Percentiles rank a stretch among this genome's conserved stretches.
Evolutionary conservation across 2,797 vertebrate species (phyloP).

Genomic region (Pseudomugil tenellus): DNA sequence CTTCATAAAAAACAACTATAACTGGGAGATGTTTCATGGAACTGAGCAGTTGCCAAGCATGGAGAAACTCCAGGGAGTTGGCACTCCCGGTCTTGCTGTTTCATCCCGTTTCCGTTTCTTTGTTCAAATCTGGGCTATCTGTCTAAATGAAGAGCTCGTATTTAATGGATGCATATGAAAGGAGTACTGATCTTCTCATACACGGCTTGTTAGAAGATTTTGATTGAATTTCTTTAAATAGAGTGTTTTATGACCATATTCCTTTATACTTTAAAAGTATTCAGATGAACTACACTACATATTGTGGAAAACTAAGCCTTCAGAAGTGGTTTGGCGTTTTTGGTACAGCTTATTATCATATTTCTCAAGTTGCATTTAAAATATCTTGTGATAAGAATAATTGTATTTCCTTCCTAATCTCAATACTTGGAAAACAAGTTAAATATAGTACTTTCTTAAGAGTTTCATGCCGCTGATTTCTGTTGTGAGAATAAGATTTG

Average conservation of each 20-base stretch:
- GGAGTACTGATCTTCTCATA: conserved; percentile 12
- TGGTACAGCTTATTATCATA: not conserved
- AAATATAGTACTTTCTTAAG: too few species aligned
- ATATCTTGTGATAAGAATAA: too few species aligned
- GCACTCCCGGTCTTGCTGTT: not conserved
- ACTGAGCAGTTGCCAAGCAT: conserved; percentile 6
- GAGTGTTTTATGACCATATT: not conserved
- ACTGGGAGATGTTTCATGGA: not conserved
- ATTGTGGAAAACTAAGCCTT: not conserved
- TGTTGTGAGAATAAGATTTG: too few species aligned
- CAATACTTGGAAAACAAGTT: conserved; percentile 2
- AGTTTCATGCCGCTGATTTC: too few species aligned
- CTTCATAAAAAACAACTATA: not conserved
- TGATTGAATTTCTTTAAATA: conserved; percentile 5
- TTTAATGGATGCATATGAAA: conserved; percentile 16
- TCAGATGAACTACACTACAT: not conserved
- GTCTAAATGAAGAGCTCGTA: conserved; percentile 8
- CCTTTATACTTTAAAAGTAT: not conserved
- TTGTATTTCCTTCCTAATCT: not conserved
- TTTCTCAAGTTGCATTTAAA: too few species aligned
- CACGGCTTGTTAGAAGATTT: not conserved
- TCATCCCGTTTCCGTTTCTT: conserved; percentile 4
- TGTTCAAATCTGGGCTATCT: conserved; percentile 22
- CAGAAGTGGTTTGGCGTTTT: not conserved
- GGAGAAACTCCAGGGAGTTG: conserved; percentile 17